Evolutionary conservation across 2,113 vertebrate genomes (phyloP).

Genomic region (Neotoma lepida): DNA sequence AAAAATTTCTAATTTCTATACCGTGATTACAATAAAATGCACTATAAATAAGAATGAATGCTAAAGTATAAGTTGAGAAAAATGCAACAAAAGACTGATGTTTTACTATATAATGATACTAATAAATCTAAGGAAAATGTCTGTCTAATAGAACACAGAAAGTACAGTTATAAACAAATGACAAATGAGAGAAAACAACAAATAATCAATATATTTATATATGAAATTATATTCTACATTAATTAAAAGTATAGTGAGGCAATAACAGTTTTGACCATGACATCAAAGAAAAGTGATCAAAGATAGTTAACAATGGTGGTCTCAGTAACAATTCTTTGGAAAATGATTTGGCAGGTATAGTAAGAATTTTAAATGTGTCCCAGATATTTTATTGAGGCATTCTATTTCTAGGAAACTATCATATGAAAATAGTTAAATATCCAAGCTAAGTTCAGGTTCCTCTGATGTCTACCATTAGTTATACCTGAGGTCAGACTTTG

Average conservation of each 20-base stretch:
- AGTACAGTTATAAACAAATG: not conserved
- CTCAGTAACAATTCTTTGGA: conserved; percentile 13
- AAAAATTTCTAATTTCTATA: conserved; percentile 37
- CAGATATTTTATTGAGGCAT: not conserved
- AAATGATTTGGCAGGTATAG: conserved; percentile 34
- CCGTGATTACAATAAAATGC: conserved; percentile 15
- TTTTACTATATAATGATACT: conserved; percentile 29
- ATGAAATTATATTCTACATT: not conserved
- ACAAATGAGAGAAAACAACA: conserved; percentile 10
- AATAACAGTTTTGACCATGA: not conserved
- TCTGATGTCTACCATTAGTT: conserved; percentile 60
- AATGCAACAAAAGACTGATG: not conserved
- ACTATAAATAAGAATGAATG: conserved; percentile 9
- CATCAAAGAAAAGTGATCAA: conserved; percentile 38
- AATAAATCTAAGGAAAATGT: conserved; percentile 13
- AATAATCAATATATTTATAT: not conserved
- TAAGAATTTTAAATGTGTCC: conserved; percentile 31
- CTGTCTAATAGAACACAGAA: not conserved
- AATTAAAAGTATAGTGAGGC: conserved; percentile 30
- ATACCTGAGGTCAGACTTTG: not conserved
- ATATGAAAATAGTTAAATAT: conserved; percentile 27
- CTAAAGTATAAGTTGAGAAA: not conserved
- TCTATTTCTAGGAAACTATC: conserved; percentile 24
- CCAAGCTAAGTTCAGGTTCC: conserved; percentile 8
- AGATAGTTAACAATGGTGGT: not conserved